Evolutionary conservation across 2,888 invertebrate genomes (phyloP).

Genomic region (Sipunculus nudus): DNA sequence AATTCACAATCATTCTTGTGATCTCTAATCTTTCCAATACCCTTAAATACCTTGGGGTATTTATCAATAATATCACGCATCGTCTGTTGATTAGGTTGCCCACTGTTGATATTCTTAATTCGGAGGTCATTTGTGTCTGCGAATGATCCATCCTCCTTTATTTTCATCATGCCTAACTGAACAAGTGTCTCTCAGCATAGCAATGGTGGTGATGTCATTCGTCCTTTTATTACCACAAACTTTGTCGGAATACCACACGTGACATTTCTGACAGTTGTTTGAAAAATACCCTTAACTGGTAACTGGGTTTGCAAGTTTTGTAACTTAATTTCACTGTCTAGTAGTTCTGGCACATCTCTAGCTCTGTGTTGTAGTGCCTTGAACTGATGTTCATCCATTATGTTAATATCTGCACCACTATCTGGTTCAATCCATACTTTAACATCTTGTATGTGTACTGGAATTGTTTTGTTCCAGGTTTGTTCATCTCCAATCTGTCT

Average conservation of each 20-base stretch:
- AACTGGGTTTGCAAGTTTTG: neutral
- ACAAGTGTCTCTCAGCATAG: slow-evolving; percentile 9
- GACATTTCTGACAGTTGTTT: slow-evolving; percentile 4
- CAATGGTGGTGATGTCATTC: slow-evolving; percentile 13
- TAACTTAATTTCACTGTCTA: neutral
- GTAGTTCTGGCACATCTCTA: neutral
- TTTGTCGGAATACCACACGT: neutral
- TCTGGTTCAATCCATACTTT: neutral
- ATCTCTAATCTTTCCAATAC: neutral
- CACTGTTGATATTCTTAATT: neutral
- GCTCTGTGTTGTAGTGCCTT: slow-evolving; percentile 14
- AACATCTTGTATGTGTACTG: slow-evolving; percentile 3
- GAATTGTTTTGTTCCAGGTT: neutral
- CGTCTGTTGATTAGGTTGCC: neutral
- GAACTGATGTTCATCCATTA: slow-evolving; percentile 24
- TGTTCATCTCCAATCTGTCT: neutral
- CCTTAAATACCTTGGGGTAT: neutral
- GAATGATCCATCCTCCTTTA: slow-evolving; percentile 10
- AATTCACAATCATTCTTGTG: no score
- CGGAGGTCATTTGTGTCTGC: neutral
- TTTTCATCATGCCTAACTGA: slow-evolving; percentile 15
- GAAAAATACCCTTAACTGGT: slow-evolving; percentile 12
- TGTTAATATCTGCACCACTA: slow-evolving; percentile 21
- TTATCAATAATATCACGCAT: neutral
- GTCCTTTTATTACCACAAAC: slow-evolving; percentile 10